Evolutionary conservation across 1,140 invertebrate species (phyloP).

Genomic region (Panagrolaimus sp.): DNA sequence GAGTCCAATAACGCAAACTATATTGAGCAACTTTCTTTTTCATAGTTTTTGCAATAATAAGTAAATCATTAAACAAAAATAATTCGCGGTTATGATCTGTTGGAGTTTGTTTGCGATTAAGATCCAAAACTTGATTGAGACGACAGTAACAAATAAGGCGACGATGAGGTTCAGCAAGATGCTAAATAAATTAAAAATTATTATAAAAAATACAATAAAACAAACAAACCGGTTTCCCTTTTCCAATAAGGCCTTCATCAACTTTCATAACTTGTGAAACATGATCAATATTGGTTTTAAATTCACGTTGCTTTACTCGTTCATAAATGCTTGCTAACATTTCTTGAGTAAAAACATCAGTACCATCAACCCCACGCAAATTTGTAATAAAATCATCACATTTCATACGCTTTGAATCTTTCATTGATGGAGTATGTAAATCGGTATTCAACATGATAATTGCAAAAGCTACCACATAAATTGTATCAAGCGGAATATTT

Average conservation of each 20-base stretch:
- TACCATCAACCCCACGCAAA: slow-evolving; percentile 68
- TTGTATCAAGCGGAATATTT: slow-evolving; percentile 65
- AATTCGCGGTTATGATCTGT: slow-evolving; percentile 95
- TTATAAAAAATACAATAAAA: not conserved
- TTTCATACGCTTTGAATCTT: slow-evolving; percentile 89
- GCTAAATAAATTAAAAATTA: slow-evolving; percentile 60
- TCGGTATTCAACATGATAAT: slow-evolving; percentile 99
- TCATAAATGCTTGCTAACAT: slow-evolving; percentile 85
- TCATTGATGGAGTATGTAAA: slow-evolving; percentile 89
- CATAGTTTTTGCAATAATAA: slow-evolving; percentile 70
- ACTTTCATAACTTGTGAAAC: slow-evolving; percentile 92
- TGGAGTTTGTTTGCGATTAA: slow-evolving; percentile 87
- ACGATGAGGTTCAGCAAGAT: slow-evolving; percentile 85
- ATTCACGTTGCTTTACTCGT: slow-evolving; percentile 86
- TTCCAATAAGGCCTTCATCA: slow-evolving; percentile 92
- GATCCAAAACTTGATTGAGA: slow-evolving; percentile 91
- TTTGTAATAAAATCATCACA: slow-evolving; percentile 94
- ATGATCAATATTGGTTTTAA: slow-evolving; percentile 91
- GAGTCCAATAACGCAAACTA: slow-evolving; percentile 37
- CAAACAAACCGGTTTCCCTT: slow-evolving; percentile 71
- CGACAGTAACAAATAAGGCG: slow-evolving; percentile 97
- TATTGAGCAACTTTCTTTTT: slow-evolving; percentile 42
- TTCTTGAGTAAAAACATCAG: slow-evolving; percentile 36
- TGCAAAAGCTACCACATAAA: slow-evolving; percentile 94
- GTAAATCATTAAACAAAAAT: slow-evolving; percentile 95